A percentile compares a stretch with the other conserved stretches of the same genome.
These are phyloP conservation scores for Nesogale talazaci DNA, from an alignment of 2,113 vertebrate genomes.

Conservation along the genomic window DNA sequence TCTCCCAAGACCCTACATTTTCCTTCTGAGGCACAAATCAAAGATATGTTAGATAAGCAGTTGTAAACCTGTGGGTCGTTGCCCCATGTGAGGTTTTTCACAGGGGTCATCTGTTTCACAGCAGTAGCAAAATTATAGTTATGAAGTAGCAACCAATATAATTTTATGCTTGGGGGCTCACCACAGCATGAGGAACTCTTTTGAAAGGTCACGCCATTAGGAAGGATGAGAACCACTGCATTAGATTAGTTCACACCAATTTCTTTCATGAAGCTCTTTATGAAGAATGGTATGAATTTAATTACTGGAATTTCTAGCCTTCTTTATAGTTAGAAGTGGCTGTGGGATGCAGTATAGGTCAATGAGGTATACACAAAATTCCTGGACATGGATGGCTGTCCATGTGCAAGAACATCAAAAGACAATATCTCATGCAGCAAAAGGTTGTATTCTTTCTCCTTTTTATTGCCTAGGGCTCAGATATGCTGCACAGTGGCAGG, in stretches of 20 bases:
- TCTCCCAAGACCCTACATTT: neutral
- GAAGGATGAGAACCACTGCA: too few relatives aligned
- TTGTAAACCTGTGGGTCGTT: too few relatives aligned
- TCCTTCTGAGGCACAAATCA: neutral
- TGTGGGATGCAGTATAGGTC: neutral
- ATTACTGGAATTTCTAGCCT: neutral
- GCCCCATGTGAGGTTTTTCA: too few relatives aligned
- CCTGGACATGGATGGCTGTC: neutral
- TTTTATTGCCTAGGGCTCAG: neutral
- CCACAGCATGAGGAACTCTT: too few relatives aligned
- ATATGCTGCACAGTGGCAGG: neutral
- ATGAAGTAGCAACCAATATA: too few relatives aligned
- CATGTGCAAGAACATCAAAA: neutral
- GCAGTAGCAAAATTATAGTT: too few relatives aligned
- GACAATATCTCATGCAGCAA: neutral
- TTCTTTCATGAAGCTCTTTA: conserved; percentile 8
- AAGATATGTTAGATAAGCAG: neutral
- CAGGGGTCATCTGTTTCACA: too few relatives aligned
- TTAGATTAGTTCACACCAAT: neutral
- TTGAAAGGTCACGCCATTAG: too few relatives aligned
- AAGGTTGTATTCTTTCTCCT: neutral
- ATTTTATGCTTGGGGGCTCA: too few relatives aligned
- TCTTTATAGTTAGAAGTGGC: neutral
- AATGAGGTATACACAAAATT: neutral
- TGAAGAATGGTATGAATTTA: neutral